phyloP scores from a whole-genome alignment of 2,888 invertebrate genomes.

The Schizaphis graminum region DNA sequence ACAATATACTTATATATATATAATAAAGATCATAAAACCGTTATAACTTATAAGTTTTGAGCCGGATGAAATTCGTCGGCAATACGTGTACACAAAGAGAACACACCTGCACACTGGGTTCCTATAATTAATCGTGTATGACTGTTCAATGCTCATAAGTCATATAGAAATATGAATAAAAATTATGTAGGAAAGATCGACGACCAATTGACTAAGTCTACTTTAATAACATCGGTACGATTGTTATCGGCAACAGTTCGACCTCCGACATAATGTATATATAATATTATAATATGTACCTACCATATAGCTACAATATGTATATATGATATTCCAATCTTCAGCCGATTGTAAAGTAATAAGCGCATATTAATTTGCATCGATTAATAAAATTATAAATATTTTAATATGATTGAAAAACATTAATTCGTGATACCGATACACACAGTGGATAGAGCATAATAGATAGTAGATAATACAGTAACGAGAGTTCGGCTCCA shows the following conservation, averaged over 20 bases:
- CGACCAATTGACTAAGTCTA: neutral
- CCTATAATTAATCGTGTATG: neutral
- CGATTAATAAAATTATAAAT: neutral
- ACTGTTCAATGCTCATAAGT: constrained; percentile 7
- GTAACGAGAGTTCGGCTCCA: neutral
- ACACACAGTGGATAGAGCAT: neutral
- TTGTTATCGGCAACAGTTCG: neutral
- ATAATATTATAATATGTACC: neutral
- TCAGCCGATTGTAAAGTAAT: neutral
- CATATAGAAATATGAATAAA: neutral
- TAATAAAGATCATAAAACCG: neutral
- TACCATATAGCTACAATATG: neutral
- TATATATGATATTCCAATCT: neutral
- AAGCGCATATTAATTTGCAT: constrained; percentile 2
- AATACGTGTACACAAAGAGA: neutral
- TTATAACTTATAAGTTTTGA: neutral
- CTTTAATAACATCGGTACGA: neutral
- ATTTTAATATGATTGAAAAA: neutral
- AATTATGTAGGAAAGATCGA: neutral
- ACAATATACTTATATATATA: neutral
- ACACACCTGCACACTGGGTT: neutral
- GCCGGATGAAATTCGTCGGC: neutral
- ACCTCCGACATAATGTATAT: neutral
- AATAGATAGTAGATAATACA: neutral
- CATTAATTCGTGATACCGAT: neutral